phyloP scores from a whole-genome alignment of 2,797 vertebrate species.

The Ctenopoma multispine region DNA sequence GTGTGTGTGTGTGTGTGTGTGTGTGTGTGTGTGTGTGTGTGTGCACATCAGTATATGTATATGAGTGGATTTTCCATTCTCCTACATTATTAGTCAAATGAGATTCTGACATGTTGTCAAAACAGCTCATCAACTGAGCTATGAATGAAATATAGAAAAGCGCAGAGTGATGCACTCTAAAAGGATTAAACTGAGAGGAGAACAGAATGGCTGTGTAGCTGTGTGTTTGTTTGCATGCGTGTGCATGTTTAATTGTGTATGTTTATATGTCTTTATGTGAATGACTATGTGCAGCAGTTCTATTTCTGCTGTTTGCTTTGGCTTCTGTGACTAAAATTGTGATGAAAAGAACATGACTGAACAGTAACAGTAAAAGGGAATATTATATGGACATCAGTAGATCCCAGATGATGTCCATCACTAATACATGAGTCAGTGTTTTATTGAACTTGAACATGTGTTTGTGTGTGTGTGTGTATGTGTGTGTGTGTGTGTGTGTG shows the following conservation, averaged over 20 bases:
- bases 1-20: slow-evolving; percentile 18
- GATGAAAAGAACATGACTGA: slow-evolving; percentile 59
- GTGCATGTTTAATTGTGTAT: slow-evolving; percentile 35
- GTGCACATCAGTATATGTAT: slow-evolving; percentile 7
- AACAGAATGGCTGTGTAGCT: slow-evolving; percentile 52
- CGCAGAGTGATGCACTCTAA: slow-evolving; percentile 62
- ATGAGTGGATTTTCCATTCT: slow-evolving; percentile 55
- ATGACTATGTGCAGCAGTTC: slow-evolving; percentile 31
- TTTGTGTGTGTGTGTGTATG: slow-evolving; percentile 1
- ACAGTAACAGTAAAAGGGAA: slow-evolving; percentile 67
- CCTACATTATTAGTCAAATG: slow-evolving; percentile 73
- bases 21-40: neutral
- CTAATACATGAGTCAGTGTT: slow-evolving; percentile 72
- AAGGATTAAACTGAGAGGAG: slow-evolving; percentile 70
- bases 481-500: neutral
- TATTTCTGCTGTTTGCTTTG: slow-evolving; percentile 42
- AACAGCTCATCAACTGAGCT: slow-evolving; percentile 76
- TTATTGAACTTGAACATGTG: slow-evolving; percentile 51
- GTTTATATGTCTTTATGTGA: slow-evolving; percentile 35
- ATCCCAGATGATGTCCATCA: slow-evolving; percentile 70
- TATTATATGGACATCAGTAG: slow-evolving; percentile 69
- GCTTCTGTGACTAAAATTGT: slow-evolving; percentile 57
- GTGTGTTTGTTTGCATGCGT: slow-evolving; percentile 35
- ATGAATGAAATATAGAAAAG: slow-evolving; percentile 75
- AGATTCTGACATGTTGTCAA: slow-evolving; percentile 80